Evolutionary conservation across 2,797 vertebrate genomes (phyloP), one percentile per base, ranked within the genome.

Genomic region (Eulemur coronatus): DNA sequence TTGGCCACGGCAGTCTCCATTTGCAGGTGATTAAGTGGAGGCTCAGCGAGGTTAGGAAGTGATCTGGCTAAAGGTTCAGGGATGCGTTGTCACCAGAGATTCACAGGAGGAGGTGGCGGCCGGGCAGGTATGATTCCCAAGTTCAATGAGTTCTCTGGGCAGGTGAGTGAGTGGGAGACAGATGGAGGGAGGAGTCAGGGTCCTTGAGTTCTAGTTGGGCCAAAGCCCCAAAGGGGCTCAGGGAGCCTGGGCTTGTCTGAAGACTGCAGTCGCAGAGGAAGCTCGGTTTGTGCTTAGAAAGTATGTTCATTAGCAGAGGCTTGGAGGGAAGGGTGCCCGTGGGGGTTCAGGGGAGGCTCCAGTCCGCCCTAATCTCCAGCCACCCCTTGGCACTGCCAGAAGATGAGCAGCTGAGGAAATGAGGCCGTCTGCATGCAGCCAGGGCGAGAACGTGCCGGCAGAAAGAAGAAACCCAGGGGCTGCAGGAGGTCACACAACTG

Each of bases 1-100:
- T 24, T n/a, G 4, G 80, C 3, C 4, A 0, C 63, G 0, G 0
- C 0, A 0, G 35, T n/a, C 86, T 26, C 33, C 0, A 6, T 63
- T 14, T 7, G 30, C 73, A n/a, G 72, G 48, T 3, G 8, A 46
- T 3, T 15, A 17, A 61, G 7, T 0, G 0, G 78, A 20, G 43
- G 52, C 65, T 89, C 33, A 2, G 59, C 0, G 15, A 28, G 33
- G 26, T 73, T 10, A 48, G 41, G 48, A 38, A n/a, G 26, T 6
- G 43, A 52, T 22, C 20, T 28, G 69, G 59, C 26, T 24, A 11
- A 57, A 43, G 65, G 28, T 41, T 6, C 13, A 14, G 67, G n/a
- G 43, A 61, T 0, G 5, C 4, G 24, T n/a, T 12, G 67, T 43
- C 20, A 55, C 59, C 33, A 38, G 18, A 72, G 73, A 35, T 13